These are phyloP conservation scores for Pseudomyrmex concolor DNA, from an alignment of 1,140 invertebrate genomes.

Conservation along the genomic window DNA sequence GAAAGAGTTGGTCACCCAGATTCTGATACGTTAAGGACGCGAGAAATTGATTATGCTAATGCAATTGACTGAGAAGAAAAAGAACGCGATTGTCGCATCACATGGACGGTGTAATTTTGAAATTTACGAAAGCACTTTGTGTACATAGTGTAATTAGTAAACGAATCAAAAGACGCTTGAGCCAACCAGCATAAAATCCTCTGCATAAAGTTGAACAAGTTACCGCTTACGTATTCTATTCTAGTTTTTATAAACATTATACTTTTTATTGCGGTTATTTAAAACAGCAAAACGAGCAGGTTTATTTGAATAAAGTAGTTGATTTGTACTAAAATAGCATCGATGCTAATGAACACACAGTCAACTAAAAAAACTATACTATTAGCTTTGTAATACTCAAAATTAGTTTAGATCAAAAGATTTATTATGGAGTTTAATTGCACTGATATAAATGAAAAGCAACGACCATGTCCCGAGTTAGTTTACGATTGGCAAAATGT, in stretches of 20 bases:
- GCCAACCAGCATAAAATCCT: background rate
- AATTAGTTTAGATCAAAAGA: constrained; percentile 20
- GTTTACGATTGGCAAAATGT: constrained; percentile 6
- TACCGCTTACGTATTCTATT: constrained; percentile 13
- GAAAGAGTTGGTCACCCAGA: background rate
- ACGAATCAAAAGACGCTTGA: constrained; percentile 38
- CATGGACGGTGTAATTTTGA: background rate
- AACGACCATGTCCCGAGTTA: background rate
- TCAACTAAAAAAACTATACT: background rate
- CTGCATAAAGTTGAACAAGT: constrained; percentile 11
- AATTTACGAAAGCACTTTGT: constrained; percentile 28
- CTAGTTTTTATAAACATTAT: constrained; percentile 11
- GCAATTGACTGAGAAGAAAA: background rate
- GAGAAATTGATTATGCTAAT: constrained; percentile 7
- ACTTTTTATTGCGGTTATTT: constrained; percentile 5
- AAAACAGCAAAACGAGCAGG: constrained; percentile 1
- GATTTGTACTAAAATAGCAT: background rate
- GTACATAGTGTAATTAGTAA: constrained; percentile 46
- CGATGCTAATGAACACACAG: constrained; percentile 1
- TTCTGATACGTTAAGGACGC: constrained; percentile 5
- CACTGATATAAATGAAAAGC: background rate
- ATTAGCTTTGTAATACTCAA: constrained; percentile 13
- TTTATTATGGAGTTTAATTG: constrained; percentile 15
- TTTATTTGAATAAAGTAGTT: constrained; percentile 6
- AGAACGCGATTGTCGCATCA: background rate